Conservation (phyloP, 2,113 vertebrate genomes). For the Paradisaea rubra region DNA sequence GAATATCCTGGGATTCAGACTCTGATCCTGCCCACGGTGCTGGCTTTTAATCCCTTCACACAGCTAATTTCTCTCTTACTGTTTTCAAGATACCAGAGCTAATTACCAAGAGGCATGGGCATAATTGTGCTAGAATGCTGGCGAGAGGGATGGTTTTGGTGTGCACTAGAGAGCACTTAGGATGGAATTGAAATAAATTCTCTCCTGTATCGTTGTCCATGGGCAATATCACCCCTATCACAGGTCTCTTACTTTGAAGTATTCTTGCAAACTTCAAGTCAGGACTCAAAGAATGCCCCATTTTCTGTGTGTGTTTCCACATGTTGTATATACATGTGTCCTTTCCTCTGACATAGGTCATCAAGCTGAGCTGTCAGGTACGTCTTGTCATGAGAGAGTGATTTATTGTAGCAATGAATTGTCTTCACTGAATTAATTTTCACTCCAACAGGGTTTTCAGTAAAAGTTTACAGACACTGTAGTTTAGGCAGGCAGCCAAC, state of each 20-base stretch:
- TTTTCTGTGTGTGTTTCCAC: background rate
- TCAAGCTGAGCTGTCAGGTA: background rate
- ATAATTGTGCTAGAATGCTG: background rate
- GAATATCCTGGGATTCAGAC: background rate
- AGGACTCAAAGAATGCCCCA: background rate
- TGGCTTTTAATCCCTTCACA: background rate
- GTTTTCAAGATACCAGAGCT: background rate
- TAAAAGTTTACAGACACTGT: background rate
- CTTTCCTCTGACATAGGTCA: background rate
- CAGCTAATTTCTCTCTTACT: background rate
- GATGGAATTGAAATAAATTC: background rate
- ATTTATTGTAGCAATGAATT: background rate
- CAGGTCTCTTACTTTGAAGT: background rate
- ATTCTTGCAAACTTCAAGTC: background rate
- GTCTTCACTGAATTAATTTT: constrained; percentile 20
- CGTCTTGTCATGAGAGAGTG: background rate
- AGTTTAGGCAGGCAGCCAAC: constrained; percentile 14
- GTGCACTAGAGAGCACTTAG: background rate
- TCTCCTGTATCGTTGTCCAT: background rate
- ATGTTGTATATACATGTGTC: background rate
- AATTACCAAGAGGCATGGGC: background rate
- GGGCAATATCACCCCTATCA: background rate
- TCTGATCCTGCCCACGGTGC: background rate
- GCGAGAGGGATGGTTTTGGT: background rate
- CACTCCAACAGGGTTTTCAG: background rate